phyloP scores from a whole-genome alignment of 2,888 invertebrate species.

The Pyrrhosoma nymphula region DNA sequence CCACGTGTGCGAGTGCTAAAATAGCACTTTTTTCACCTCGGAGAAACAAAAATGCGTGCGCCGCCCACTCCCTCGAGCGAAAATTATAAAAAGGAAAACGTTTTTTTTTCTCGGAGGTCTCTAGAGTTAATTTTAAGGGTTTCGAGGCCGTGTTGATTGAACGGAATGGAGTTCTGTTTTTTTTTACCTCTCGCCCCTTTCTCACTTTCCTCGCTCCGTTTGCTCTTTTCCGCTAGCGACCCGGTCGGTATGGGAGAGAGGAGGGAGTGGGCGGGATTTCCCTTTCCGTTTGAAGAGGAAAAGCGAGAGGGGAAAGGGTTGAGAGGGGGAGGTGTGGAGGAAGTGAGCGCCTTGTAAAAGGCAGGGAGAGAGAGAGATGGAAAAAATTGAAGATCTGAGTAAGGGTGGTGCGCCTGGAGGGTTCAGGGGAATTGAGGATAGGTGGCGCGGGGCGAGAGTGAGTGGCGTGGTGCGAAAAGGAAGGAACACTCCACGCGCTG shows the following conservation, averaged over 20 bases:
- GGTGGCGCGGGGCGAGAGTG: no score
- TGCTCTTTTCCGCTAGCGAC: no score
- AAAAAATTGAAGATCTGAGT: background rate
- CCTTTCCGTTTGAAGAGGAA: background rate
- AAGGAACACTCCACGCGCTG: background rate
- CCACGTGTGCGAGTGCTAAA: no score
- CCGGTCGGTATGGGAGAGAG: background rate
- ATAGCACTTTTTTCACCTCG: no score
- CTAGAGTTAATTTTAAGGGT: background rate
- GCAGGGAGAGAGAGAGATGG: background rate
- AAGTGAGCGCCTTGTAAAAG: background rate
- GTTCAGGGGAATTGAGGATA: background rate
- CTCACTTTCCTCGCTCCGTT: background rate
- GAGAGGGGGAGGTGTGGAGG: background rate
- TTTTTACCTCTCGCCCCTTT: background rate
- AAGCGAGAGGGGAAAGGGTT: no score
- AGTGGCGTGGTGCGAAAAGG: background rate
- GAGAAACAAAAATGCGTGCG: no score
- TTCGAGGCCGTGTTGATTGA: slow-evolving; percentile 4
- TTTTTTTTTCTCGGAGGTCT: background rate
- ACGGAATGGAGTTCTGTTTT: slow-evolving; percentile 22
- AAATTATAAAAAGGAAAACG: background rate
- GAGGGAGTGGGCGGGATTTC: background rate
- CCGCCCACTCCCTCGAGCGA: no score
- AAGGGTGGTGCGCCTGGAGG: background rate